phyloP scores from a whole-genome alignment of 2,113 vertebrate species.

The Holacanthus passer region DNA sequence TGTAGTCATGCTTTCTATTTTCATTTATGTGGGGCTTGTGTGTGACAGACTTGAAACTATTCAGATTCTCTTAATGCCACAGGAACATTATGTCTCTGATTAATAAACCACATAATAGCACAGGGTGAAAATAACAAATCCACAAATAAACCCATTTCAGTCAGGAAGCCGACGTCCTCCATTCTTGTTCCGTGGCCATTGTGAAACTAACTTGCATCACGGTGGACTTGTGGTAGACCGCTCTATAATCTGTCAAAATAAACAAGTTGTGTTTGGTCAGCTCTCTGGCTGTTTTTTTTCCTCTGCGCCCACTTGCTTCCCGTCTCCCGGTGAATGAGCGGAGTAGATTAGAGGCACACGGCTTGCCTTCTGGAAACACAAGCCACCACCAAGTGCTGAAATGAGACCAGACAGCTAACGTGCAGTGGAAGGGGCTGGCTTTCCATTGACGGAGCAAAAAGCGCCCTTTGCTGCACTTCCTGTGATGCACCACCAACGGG shows the following conservation, averaged over 20 bases:
- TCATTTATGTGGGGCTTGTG: neutral
- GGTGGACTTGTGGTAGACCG: constrained; percentile 53
- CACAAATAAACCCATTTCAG: constrained; percentile 22
- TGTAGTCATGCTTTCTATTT: neutral
- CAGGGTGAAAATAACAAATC: neutral
- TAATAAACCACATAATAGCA: neutral
- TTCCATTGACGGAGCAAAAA: constrained; percentile 52
- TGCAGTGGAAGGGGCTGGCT: constrained; percentile 19
- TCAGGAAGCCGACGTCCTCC: constrained; percentile 31
- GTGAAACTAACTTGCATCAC: constrained; percentile 44
- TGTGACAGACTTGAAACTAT: neutral
- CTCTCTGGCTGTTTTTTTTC: constrained; percentile 40
- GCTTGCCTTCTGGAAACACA: constrained; percentile 55
- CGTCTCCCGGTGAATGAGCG: constrained; percentile 49
- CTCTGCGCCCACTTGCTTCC: constrained; percentile 53
- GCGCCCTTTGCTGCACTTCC: constrained; percentile 2
- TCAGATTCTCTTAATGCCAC: neutral
- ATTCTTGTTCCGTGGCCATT: constrained; percentile 15
- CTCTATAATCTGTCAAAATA: constrained; percentile 75
- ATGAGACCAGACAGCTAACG: constrained; percentile 42
- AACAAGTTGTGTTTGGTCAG: constrained; percentile 73
- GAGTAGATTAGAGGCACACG: constrained; percentile 68
- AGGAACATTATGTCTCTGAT: neutral
- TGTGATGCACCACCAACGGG: neutral
- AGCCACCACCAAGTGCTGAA: constrained; percentile 50